These are phyloP conservation scores for Phengaris arion DNA, from an alignment of 2,888 invertebrate genomes.

Conservation along the genomic window DNA sequence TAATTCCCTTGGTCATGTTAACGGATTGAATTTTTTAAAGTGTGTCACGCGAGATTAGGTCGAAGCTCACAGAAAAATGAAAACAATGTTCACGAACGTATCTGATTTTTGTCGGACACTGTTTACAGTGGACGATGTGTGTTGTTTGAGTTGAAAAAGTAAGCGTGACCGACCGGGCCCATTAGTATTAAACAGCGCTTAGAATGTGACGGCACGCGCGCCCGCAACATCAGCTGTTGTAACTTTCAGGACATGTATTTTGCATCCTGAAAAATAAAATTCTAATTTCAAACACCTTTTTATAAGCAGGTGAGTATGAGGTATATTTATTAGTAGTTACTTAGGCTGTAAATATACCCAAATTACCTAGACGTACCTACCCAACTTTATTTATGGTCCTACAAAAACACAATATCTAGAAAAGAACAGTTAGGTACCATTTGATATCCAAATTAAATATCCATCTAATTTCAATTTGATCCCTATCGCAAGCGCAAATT, in stretches of 20 bases:
- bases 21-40: background rate
- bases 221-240: conserved; percentile 51
- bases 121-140: conserved; percentile 57
- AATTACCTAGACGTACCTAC: no score
- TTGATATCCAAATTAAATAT: no score
- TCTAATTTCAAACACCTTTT: background rate
- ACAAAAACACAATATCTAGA: no score
- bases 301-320: background rate
- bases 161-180: conserved; percentile 57
- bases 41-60: conserved; percentile 19
- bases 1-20: background rate
- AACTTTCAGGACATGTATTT: background rate
- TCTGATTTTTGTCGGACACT: conserved; percentile 41
- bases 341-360: no score
- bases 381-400: no score
- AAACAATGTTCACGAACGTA: conserved; percentile 33
- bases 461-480: no score
- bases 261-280: background rate
- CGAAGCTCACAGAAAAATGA: conserved; percentile 31
- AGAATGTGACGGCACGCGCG: conserved; percentile 77
- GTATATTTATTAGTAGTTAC: no score
- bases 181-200: conserved; percentile 78
- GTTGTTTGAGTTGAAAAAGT: conserved; percentile 68
- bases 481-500: no score
- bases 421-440: no score